Evolutionary conservation across 2,888 invertebrate species (phyloP).

Genomic region (Alloscopus bannaensis): DNA sequence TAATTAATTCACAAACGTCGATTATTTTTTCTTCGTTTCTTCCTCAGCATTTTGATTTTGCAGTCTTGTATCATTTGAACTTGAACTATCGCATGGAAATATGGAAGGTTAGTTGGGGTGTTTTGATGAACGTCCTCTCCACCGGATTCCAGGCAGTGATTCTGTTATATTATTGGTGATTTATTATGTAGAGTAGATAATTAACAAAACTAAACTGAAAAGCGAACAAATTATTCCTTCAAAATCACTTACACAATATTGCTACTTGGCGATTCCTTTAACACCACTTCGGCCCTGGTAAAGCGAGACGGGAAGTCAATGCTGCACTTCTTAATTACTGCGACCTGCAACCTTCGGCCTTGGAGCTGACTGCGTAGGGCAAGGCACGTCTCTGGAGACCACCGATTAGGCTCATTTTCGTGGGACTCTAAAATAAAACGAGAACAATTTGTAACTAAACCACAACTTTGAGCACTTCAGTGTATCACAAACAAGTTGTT

Average conservation of each 20-base stretch:
- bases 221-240: not conserved
- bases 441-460: slow-evolving; percentile 8
- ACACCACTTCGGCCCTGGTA: slow-evolving; percentile 48
- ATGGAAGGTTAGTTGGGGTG: slow-evolving; percentile 49
- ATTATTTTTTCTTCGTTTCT: too few relatives aligned
- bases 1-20: too few relatives aligned
- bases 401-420: slow-evolving; percentile 47
- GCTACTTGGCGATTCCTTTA: slow-evolving; percentile 46
- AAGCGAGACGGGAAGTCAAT: slow-evolving; percentile 54
- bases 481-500: too few relatives aligned
- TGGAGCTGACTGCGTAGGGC: slow-evolving; percentile 44
- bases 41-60: too few relatives aligned
- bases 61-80: slow-evolving; percentile 54
- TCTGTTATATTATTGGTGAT: slow-evolving; percentile 5
- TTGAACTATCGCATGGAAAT: slow-evolving; percentile 48
- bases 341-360: slow-evolving; percentile 39
- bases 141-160: slow-evolving; percentile 49
- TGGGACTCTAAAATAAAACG: slow-evolving; percentile 32
- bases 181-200: not conserved
- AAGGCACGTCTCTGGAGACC: slow-evolving; percentile 52
- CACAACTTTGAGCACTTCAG: too few relatives aligned
- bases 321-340: slow-evolving; percentile 48
- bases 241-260: slow-evolving; percentile 49
- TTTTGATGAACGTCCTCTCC: slow-evolving; percentile 39
- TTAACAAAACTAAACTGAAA: not conserved